Conservation (phyloP, 2,888 invertebrate genomes). For the Philopedon plagiatum region DNA sequence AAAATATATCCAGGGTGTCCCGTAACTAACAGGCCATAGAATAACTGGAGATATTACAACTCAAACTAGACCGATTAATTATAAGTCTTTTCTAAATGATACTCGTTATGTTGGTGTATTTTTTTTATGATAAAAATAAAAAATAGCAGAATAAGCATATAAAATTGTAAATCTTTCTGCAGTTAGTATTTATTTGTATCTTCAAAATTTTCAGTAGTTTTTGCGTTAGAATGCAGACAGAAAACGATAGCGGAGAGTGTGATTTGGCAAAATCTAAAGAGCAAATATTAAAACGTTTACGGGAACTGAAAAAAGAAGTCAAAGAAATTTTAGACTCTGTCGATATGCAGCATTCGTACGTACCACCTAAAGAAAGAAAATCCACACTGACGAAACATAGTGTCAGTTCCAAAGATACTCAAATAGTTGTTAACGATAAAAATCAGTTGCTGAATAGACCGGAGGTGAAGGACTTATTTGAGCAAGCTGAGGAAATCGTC, state of each 20-base stretch:
- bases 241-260: conserved; percentile 5
- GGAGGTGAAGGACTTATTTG: not conserved
- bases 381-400: not conserved
- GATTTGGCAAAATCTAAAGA: conserved; percentile 16
- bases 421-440: not conserved
- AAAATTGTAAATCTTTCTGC: too few species aligned
- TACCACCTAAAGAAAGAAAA: not conserved
- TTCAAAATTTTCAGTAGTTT: not conserved
- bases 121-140: too few species aligned
- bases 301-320: conserved; percentile 31
- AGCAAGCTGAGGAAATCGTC: not conserved
- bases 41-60: too few species aligned
- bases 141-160: too few species aligned
- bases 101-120: too few species aligned
- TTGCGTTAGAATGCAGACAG: not conserved
- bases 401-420: conserved; percentile 4
- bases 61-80: too few species aligned
- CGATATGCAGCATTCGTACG: conserved; percentile 2
- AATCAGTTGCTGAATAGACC: conserved; percentile 2
- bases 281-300: conserved; percentile 27
- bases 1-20: too few species aligned
- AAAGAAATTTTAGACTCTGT: conserved; percentile 14
- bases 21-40: too few species aligned
- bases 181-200: not conserved
- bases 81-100: too few species aligned